Base-by-base conservation (phyloP, 2,113 vertebrate species). In the Vulpes ferrilata region DNA sequence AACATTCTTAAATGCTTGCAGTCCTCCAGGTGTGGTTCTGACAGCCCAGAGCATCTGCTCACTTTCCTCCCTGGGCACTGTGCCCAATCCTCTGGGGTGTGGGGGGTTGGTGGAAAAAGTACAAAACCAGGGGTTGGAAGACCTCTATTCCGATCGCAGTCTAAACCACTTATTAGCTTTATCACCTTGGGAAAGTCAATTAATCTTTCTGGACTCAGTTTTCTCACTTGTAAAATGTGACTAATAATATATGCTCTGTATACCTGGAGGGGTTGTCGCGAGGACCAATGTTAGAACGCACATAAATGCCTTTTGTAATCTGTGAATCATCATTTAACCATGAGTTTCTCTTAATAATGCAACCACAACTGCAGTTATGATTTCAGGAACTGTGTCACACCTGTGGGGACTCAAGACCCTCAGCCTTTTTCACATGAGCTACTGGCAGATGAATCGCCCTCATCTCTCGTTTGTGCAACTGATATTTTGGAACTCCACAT, bases 221-320 rank as follows among this genome's bases (percentile, higher is more conserved):
- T 93, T 88, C 48, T 92, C 78, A 85, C 51, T 38, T 86, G 30
- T 96, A 84, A 95, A 96, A 84, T 64, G 38, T 62, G 88, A 38
- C 9, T 91, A 84, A 81, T 94, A 82, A 82, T 10, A 65, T 19
- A 23, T 53, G 17, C 35, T 25, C 4, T 7, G 3, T 67, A 20
- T 2, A 74, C 57, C 15, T 90, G 9, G 57, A 23, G 59, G 65
- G 32, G 22, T 53, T 87, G 25, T 59, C 71, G 74, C 53, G 65
- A 59, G 51, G 35, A 64, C 48, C 15, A 2, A 22, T 9, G 4
- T 83, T 0, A 73, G 55, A 92, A 86, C 0, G 23, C 32, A 76
- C 0, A 15, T 38, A 80, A 82, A 43, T 57, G 38, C n/a, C 11
- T 95, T 88, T 53, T 2, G 0, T 85, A 59, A 76, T 38, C 93